These are phyloP conservation scores for Nemotelus nigrinus DNA, from an alignment of 2,888 invertebrate genomes.

Conservation along the genomic window DNA sequence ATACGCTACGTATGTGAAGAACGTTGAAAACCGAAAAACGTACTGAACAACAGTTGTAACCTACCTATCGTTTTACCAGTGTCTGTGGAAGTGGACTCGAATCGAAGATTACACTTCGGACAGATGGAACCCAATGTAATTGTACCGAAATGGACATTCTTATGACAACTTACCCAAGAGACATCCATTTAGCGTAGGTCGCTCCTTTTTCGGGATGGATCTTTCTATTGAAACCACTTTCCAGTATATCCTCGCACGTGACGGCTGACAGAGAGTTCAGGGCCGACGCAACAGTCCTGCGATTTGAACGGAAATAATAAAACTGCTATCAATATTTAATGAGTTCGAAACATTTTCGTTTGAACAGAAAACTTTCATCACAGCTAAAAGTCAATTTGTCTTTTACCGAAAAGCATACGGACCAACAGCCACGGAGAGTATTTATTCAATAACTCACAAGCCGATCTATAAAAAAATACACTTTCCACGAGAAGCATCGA, in stretches of 20 bases:
- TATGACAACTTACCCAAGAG: constrained; percentile 68
- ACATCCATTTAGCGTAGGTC: constrained; percentile 75
- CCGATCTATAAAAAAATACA: too few relatives aligned
- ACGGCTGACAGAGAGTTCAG: constrained; percentile 92
- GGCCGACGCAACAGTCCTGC: constrained; percentile 94
- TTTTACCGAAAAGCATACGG: too few relatives aligned
- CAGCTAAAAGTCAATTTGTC: too few relatives aligned
- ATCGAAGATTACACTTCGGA: constrained; percentile 19
- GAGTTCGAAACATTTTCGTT: background rate
- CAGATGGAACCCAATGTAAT: constrained; percentile 1
- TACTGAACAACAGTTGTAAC: background rate
- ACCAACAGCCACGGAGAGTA: too few relatives aligned
- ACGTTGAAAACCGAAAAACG: background rate
- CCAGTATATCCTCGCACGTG: constrained; percentile 86
- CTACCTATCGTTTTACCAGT: too few relatives aligned
- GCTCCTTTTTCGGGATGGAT: constrained; percentile 82
- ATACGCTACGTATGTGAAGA: background rate
- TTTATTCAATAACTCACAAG: too few relatives aligned
- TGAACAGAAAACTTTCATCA: too few relatives aligned
- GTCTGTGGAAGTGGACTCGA: background rate
- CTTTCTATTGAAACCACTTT: constrained; percentile 75
- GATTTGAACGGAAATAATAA: background rate
- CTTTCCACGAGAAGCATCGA: too few relatives aligned
- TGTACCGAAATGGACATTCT: background rate
- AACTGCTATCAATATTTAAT: background rate